Base-by-base conservation (phyloP, 2,888 invertebrate species). In the Barypeithes pellucidus region DNA sequence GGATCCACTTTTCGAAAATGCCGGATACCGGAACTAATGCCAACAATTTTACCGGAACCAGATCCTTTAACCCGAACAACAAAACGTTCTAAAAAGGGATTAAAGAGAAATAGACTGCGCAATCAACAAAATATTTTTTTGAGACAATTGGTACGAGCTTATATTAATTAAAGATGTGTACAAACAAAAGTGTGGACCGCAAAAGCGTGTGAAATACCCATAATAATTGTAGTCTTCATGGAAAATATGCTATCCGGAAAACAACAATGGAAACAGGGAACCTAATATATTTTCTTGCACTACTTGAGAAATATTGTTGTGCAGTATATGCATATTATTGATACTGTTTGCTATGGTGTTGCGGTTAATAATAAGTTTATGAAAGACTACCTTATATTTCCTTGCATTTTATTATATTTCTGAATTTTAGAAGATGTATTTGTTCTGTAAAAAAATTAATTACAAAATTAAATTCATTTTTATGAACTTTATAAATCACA, bases 391-490 rank as follows among this genome's bases (percentile, higher is more conserved):
- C 3, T 16, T 43, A 16, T 43, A n/a, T 1, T 8, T 18, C 1
- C 9, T 50, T 11, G 20, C 12, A 12, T 12, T 39, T 18, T n/a
- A 59, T 0, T 14, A 59, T 7, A 59, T 29, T 8, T 16, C 12
- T 8, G 1, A 2, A 1, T 41, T 20, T 22, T 22, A 22, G 12
- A 29, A 20, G 0, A 61, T 63, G 43, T 18, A 63, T 33, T 47
- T 63, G 4, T 63, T 63, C n/a, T 61, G 45, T 63, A 29, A 33
- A 57, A 33, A 57, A 33, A 57, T 36, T 16, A 29, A 57, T 18
- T 33, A 18, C 18, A 29, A 18, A 57, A 18, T 16, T 5, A 33
- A 33, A 57, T 57, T 18, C 33, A 16, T 33, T 33, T 57, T 57
- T 5, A 11, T 3, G 16, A 16, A 57, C 3, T 4, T 57, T 9